Evolutionary conservation across 1,140 invertebrate species (phyloP).

Genomic region (Eriocheir sinensis): DNA sequence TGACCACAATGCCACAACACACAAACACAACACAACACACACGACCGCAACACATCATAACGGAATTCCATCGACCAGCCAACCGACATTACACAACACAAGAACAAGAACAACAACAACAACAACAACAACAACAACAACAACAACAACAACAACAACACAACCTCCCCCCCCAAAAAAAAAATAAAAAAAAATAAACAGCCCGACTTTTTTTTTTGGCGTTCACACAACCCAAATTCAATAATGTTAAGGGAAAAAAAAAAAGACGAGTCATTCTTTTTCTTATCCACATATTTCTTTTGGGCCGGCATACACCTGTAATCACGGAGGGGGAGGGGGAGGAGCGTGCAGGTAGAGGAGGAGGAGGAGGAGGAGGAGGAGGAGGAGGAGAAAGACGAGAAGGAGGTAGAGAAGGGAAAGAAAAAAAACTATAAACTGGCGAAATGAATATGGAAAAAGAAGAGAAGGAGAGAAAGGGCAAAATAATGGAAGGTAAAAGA

Average conservation of each 20-base stretch:
- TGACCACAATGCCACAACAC: neutral
- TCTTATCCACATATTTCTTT: constrained; percentile 17
- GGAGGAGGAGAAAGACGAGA: neutral
- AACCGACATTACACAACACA: too few species aligned
- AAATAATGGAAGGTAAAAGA: neutral
- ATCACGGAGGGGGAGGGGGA: neutral
- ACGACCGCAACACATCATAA: neutral
- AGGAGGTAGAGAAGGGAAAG: neutral
- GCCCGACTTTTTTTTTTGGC: neutral
- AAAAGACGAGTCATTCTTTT: neutral
- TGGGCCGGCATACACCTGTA: neutral
- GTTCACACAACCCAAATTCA: neutral
- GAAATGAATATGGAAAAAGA: neutral
- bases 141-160: too few species aligned
- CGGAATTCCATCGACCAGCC: too few species aligned
- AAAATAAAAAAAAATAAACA: neutral
- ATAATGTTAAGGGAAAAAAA: neutral
- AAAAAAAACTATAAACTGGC: too few species aligned
- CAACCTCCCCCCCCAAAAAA: too few species aligned
- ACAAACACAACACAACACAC: neutral
- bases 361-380: neutral
- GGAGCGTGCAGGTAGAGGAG: neutral
- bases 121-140: too few species aligned
- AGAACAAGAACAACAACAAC: too few species aligned
- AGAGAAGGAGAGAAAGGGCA: neutral